A percentile compares a stretch with the other conserved stretches of the same genome.
phyloP scores from a whole-genome alignment of 1,140 invertebrate genomes.

The Ganaspis sp. region DNA sequence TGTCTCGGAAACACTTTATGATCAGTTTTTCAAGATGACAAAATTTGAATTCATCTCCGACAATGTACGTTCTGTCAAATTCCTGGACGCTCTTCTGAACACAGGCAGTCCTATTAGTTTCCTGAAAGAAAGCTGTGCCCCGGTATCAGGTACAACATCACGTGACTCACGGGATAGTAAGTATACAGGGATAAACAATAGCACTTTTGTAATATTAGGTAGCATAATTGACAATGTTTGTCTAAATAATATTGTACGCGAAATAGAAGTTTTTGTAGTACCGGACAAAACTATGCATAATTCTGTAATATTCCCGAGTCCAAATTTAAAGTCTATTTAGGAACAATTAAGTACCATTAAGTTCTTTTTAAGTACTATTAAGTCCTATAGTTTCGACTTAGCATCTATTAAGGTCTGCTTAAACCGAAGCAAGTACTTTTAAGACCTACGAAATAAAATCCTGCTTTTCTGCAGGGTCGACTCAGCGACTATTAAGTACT shows the following conservation, averaged over 20 bases:
- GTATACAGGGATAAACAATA: background rate
- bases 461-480: too few relatives aligned
- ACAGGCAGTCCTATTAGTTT: background rate
- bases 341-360: too few relatives aligned
- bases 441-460: too few relatives aligned
- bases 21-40: background rate
- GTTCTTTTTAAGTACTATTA: too few relatives aligned
- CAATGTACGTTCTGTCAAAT: background rate
- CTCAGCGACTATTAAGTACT: too few relatives aligned
- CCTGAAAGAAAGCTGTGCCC: background rate
- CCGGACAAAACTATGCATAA: background rate
- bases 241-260: conserved; percentile 27
- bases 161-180: background rate
- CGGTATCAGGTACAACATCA: background rate
- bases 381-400: too few relatives aligned
- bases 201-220: background rate
- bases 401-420: too few relatives aligned
- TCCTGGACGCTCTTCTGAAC: background rate
- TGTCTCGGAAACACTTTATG: background rate
- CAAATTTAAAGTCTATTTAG: too few relatives aligned
- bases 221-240: background rate
- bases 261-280: conserved; percentile 12
- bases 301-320: too few relatives aligned
- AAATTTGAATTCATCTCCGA: background rate
- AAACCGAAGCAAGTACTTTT: too few relatives aligned